Percentiles rank a stretch among this genome's conserved stretches.
Evolutionary conservation across 2,113 vertebrate genomes (phyloP).

Genomic region (Paramormyrops kingsleyae): DNA sequence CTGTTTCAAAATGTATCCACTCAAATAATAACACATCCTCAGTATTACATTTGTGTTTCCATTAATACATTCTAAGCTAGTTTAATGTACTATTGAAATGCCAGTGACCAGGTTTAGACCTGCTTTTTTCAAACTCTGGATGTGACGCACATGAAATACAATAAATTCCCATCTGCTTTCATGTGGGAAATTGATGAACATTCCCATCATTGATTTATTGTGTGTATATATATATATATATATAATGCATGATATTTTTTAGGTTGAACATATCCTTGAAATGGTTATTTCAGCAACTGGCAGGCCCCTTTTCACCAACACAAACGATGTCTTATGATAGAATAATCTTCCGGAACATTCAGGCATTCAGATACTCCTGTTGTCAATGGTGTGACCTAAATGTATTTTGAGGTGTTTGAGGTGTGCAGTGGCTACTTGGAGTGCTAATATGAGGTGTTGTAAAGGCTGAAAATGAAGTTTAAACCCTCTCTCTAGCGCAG

Average conservation of each 20-base stretch:
- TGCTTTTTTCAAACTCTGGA: neutral
- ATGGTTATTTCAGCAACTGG: neutral
- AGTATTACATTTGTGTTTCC: neutral
- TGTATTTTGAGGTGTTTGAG: neutral
- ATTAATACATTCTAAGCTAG: neutral
- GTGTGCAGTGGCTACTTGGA: neutral
- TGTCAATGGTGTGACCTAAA: neutral
- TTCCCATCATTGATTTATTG: neutral
- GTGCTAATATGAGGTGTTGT: neutral
- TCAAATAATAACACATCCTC: neutral
- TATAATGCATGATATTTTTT: neutral
- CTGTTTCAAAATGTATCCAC: slow-evolving; percentile 9
- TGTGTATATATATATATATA: neutral
- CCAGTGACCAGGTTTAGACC: neutral
- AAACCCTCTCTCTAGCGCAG: neutral
- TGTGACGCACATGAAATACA: neutral
- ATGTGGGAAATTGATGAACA: neutral
- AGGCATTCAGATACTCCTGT: neutral
- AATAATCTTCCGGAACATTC: neutral
- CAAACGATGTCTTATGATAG: neutral
- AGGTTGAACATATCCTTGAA: neutral
- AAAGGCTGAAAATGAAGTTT: neutral
- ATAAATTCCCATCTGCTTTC: neutral
- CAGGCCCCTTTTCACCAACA: neutral
- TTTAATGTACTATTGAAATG: slow-evolving; percentile 3